phyloP scores from a whole-genome alignment of 2,888 invertebrate species.

The Neocrepidodera transversa region DNA sequence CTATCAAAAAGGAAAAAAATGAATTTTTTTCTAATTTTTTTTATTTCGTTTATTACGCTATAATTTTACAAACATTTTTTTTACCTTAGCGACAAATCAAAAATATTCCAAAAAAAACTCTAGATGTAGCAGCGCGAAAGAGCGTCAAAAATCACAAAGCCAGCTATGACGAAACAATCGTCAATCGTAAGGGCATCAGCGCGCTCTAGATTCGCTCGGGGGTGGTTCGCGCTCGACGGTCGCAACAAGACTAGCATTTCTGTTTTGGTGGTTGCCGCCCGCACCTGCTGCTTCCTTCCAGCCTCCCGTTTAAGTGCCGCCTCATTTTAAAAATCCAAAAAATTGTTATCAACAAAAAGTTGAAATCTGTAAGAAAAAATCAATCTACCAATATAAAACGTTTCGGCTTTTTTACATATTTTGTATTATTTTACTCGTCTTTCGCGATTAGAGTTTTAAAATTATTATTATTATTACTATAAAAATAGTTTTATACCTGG shows the following conservation, averaged over 20 bases:
- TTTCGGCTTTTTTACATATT: too few species aligned
- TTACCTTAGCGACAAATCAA: not conserved
- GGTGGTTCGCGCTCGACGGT: slow-evolving; percentile 35
- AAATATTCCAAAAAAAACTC: not conserved
- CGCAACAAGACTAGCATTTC: slow-evolving; percentile 44
- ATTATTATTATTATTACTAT: too few species aligned
- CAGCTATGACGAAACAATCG: slow-evolving; percentile 10
- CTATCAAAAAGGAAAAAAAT: too few species aligned
- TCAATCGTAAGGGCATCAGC: not conserved
- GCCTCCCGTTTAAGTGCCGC: not conserved
- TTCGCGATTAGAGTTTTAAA: too few species aligned
- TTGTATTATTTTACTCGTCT: too few species aligned
- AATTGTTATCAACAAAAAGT: too few species aligned
- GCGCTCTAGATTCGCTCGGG: slow-evolving; percentile 33
- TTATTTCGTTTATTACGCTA: too few species aligned
- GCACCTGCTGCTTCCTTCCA: slow-evolving; percentile 39
- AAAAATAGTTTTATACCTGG: too few species aligned
- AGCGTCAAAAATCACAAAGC: slow-evolving; percentile 10
- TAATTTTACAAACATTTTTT: too few species aligned
- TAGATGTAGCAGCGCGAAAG: not conserved
- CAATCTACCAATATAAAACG: too few species aligned
- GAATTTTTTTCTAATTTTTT: not conserved
- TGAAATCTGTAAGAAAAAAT: too few species aligned
- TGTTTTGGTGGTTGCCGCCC: slow-evolving; percentile 42
- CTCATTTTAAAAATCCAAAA: too few species aligned